Evolutionary conservation across 2,113 vertebrate genomes (phyloP), one percentile per base, ranked within the genome.

Genomic region (Garra rufa): DNA sequence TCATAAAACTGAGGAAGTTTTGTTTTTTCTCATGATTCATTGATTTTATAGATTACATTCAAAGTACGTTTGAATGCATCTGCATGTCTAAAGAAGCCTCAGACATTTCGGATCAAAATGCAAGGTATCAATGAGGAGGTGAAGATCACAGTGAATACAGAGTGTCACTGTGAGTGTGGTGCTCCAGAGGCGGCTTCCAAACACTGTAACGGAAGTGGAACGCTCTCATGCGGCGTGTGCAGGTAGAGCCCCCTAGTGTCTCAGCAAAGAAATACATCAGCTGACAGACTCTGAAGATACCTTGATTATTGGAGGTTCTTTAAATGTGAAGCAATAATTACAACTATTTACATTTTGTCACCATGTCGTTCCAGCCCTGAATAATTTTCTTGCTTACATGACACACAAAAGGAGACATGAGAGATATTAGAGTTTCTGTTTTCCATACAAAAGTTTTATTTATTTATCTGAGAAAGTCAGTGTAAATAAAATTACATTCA

Each of bases 61-160:
- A 80, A 74, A 30, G 91, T 95, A 59, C 92, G 90, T 24, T 81
- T 96, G 74, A 91, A 78, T 63, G 89, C 89, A 1, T 85, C 88
- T 1, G 6, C 13, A 1, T 95, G 93, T 88, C 88, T 93, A n/a
- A 48, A 69, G 21, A 82, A 82, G 11, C 0, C 78, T 6, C 74
- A 93, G 55, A 84, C 28, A 11, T 89, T 96, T 44, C 80, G 88
- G 63, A 92, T 93, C n/a, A 89, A 87, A 74, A 73, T 91, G 11
- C 92, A 93, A 15, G 95, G 95, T 71, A 94, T 96, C 84, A 90
- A 86, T 0, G 95, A 96, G 77, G 91, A 92, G 77, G 80, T 96
- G 81, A 90, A 41, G 11, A 87, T 95, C 67, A 89, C 90, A 7
- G 10, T 96, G 69, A 55, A 88, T 6, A 94, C 92, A 0, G 10